Evolutionary conservation across 1,140 invertebrate genomes (phyloP).

Genomic region (Drosophila nasuta): DNA sequence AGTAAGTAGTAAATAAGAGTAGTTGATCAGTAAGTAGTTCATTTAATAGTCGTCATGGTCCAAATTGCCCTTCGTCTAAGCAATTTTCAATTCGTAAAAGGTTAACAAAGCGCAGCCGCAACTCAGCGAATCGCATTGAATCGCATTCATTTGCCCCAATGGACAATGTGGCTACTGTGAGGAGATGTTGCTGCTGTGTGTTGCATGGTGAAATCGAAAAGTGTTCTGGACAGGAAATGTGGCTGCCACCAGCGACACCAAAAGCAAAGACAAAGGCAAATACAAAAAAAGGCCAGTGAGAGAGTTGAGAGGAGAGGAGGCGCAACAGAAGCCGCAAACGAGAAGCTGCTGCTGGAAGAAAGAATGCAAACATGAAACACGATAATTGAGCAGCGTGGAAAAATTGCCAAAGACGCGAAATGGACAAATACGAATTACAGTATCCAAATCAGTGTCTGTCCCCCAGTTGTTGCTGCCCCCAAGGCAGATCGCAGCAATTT

Average conservation of each 20-base stretch:
- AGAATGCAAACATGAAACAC: constrained; percentile 82
- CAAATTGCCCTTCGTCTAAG: constrained; percentile 44
- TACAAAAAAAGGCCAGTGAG: not conserved
- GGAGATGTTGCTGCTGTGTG: constrained; percentile 22
- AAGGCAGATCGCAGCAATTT: constrained; percentile 55
- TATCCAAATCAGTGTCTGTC: constrained; percentile 81
- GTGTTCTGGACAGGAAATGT: constrained; percentile 78
- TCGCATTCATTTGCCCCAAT: constrained; percentile 13
- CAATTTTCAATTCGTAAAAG: constrained; percentile 57
- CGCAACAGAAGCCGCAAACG: constrained; percentile 40
- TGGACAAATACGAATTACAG: constrained; percentile 83
- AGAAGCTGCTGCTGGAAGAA: constrained; percentile 15
- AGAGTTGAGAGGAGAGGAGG: not conserved
- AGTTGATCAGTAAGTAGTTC: constrained; percentile 8
- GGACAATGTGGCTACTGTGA: constrained; percentile 54
- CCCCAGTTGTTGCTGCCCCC: not conserved
- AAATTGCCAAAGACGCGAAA: constrained; percentile 83
- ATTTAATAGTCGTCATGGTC: constrained; percentile 18
- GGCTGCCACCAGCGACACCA: constrained; percentile 30
- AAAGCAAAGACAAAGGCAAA: constrained; percentile 12
- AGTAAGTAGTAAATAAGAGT: no score
- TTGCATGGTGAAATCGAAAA: constrained; percentile 63
- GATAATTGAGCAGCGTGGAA: constrained; percentile 83
- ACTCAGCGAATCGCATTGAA: no score
- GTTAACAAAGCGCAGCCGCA: constrained; percentile 50